phyloP scores from a whole-genome alignment of 2,888 invertebrate genomes.

The Mythimna lalbum region DNA sequence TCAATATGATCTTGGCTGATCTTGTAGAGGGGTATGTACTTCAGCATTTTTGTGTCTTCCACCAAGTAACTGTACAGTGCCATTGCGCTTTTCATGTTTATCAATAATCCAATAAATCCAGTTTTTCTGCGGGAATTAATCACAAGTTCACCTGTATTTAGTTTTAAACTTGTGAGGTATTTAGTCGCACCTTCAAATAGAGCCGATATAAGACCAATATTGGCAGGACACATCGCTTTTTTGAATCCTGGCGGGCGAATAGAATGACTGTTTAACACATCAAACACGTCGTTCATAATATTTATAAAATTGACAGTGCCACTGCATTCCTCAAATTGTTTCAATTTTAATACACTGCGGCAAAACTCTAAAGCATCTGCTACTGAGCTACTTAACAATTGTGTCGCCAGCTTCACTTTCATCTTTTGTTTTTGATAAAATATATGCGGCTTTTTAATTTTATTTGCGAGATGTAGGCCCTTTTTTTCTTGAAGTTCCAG shows the following conservation, averaged over 20 bases:
- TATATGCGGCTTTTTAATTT: background rate
- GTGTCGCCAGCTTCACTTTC: background rate
- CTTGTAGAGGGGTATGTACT: background rate
- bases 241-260: too few species aligned
- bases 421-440: background rate
- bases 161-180: background rate
- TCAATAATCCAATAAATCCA: background rate
- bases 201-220: conserved; percentile 7
- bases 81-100: background rate
- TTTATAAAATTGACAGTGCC: background rate
- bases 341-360: background rate
- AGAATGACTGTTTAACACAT: too few species aligned
- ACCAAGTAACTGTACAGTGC: background rate
- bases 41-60: background rate
- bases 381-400: background rate
- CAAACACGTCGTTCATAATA: too few species aligned
- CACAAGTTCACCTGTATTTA: background rate
- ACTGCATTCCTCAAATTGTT: background rate
- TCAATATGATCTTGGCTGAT: background rate
- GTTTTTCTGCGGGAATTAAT: conserved; percentile 10
- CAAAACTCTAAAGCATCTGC: background rate
- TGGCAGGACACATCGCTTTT: background rate
- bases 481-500: background rate
- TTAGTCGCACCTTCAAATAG: conserved; percentile 3
- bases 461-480: background rate